Percentiles rank a stretch among this genome's conserved stretches.
phyloP scores from a whole-genome alignment of 2,113 vertebrate genomes.

The Camelus dromedarius region DNA sequence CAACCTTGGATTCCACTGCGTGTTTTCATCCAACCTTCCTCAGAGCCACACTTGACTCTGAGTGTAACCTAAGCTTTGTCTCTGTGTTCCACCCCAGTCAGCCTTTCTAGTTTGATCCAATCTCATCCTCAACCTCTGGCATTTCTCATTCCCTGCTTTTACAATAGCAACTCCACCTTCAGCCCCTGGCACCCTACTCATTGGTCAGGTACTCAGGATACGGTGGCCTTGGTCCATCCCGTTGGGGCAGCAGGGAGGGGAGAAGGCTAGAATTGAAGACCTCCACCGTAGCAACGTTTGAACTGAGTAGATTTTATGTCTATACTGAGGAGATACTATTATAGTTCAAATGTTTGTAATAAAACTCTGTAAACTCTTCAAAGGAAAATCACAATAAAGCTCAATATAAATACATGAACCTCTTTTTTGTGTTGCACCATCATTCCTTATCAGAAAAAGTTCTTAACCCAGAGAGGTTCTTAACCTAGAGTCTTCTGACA shows the following conservation, averaged over 20 bases:
- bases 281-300: background rate
- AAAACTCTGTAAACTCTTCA: slow-evolving; percentile 28
- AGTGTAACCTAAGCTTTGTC: background rate
- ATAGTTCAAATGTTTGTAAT: slow-evolving; percentile 34
- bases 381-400: slow-evolving; percentile 22
- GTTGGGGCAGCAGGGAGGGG: background rate
- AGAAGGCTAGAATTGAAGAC: background rate
- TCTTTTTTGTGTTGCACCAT: background rate
- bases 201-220: background rate
- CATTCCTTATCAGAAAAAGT: slow-evolving; percentile 15
- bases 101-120: background rate
- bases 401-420: background rate
- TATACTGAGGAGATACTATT: background rate
- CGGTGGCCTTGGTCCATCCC: background rate
- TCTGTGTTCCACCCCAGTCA: background rate
- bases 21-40: background rate
- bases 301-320: background rate
- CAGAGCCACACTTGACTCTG: background rate
- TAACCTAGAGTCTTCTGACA: background rate
- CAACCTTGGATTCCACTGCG: background rate
- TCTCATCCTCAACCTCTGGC: background rate
- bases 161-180: background rate
- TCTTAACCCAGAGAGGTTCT: background rate
- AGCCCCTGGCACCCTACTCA: background rate
- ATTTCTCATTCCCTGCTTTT: background rate